Percentiles rank a stretch among this genome's conserved stretches.
Conservation (phyloP, 1,140 invertebrate species). For the Heliconius congener region DNA sequence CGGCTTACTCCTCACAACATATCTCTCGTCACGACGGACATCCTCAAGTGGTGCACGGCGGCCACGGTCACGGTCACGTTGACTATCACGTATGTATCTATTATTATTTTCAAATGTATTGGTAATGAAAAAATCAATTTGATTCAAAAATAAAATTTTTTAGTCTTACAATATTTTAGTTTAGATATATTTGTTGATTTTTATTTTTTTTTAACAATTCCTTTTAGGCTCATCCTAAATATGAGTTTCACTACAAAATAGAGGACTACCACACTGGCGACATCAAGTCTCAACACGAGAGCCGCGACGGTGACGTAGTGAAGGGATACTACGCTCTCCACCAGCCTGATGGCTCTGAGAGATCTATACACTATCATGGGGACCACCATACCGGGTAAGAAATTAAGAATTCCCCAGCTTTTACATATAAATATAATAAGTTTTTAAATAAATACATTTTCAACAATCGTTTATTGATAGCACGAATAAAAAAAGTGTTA, state of each 20-base stretch:
- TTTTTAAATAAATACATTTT: background rate
- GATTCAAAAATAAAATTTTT: no score
- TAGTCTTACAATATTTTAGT: no score
- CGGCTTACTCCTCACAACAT: slow-evolving; percentile 51
- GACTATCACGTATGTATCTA: slow-evolving; percentile 49
- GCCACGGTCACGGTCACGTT: slow-evolving; percentile 39
- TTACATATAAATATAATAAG: background rate
- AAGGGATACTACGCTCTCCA: slow-evolving; percentile 40
- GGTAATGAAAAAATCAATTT: no score
- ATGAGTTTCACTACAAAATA: background rate
- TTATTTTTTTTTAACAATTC: background rate
- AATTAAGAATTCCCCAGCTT: background rate
- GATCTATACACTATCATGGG: slow-evolving; percentile 56
- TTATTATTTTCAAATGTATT: no score
- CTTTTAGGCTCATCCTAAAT: background rate
- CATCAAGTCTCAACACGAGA: background rate
- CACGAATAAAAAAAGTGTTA: no score
- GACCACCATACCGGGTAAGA: slow-evolving; percentile 66
- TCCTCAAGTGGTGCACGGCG: slow-evolving; percentile 28
- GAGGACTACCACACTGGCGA: background rate
- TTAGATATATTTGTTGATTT: no score
- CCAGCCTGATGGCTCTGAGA: background rate
- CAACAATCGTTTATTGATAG: background rate
- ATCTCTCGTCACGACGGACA: slow-evolving; percentile 49
- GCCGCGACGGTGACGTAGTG: background rate